These are phyloP conservation scores for Centruroides sculpturatus DNA, from an alignment of 1,140 invertebrate genomes.

Conservation along the genomic window DNA sequence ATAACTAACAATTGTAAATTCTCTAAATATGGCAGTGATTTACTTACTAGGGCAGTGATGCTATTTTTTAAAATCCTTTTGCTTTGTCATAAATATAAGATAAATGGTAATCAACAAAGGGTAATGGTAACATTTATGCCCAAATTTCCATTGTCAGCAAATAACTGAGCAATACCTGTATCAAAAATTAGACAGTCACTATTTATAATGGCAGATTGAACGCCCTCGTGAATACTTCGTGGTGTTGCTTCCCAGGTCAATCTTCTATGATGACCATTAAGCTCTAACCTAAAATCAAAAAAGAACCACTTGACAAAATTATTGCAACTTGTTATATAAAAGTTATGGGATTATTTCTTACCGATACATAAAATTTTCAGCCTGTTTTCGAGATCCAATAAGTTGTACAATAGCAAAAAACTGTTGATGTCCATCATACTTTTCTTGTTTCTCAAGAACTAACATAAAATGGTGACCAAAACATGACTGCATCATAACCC, in stretches of 20 bases:
- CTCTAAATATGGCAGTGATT: too few relatives aligned
- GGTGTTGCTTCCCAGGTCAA: constrained; percentile 99
- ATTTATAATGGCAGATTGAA: constrained; percentile 93
- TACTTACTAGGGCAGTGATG: too few relatives aligned
- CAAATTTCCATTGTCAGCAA: constrained; percentile 98
- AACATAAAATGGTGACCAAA: constrained; percentile 99
- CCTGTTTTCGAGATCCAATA: constrained; percentile 96
- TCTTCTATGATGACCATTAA: constrained; percentile 83
- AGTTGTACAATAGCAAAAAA: constrained; percentile 99
- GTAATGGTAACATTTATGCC: constrained; percentile 99
- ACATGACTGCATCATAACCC: constrained; percentile 99
- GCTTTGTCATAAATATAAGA: too few relatives aligned
- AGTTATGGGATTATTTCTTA: too few relatives aligned
- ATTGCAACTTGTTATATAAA: too few relatives aligned
- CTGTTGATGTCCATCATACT: constrained; percentile 92
- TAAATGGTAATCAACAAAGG: constrained; percentile 2
- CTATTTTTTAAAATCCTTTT: too few relatives aligned
- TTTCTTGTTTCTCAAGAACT: constrained; percentile 97
- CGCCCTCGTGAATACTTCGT: constrained; percentile 94
- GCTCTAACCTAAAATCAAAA: constrained; percentile 52
- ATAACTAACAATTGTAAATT: too few relatives aligned
- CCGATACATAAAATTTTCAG: constrained; percentile 92
- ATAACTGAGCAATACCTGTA: constrained; percentile 91
- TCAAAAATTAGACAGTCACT: constrained; percentile 99
- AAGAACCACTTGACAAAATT: constrained; percentile 8